A percentile compares a stretch with the other conserved stretches of the same genome.
Evolutionary conservation across 1,140 invertebrate species (phyloP).

Genomic region (Drosophila persimilis): DNA sequence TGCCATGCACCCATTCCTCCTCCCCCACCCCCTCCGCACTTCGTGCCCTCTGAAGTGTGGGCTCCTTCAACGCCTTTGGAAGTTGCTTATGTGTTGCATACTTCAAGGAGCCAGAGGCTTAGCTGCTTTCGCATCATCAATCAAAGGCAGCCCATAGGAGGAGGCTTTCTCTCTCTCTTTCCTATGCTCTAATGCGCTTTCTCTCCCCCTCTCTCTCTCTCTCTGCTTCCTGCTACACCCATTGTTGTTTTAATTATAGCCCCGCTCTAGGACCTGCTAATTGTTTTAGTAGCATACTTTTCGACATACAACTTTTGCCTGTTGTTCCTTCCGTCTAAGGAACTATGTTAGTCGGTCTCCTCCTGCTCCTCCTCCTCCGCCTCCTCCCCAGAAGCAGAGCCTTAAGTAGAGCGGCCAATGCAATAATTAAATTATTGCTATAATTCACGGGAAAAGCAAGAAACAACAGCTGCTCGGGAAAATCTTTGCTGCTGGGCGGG

Average conservation of each 20-base stretch:
- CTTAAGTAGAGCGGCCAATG: slow-evolving; percentile 51
- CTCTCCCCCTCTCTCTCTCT: slow-evolving; percentile 9
- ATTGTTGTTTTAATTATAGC: slow-evolving; percentile 76
- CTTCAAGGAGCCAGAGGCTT: slow-evolving; percentile 56
- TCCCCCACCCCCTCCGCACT: neutral
- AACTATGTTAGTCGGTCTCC: slow-evolving; percentile 62
- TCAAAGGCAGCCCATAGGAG: slow-evolving; percentile 52
- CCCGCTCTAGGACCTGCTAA: slow-evolving; percentile 61
- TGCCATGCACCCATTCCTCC: slow-evolving; percentile 8
- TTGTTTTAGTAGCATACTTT: slow-evolving; percentile 80
- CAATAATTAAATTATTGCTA: slow-evolving; percentile 72
- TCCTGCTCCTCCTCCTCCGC: neutral
- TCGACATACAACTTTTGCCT: slow-evolving; percentile 31
- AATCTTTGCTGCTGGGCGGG: slow-evolving; percentile 18
- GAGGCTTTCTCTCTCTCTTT: neutral
- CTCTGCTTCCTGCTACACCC: slow-evolving; percentile 8
- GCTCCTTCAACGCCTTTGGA: slow-evolving; percentile 53
- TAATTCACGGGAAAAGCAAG: slow-evolving; percentile 64
- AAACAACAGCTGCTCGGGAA: slow-evolving; percentile 54
- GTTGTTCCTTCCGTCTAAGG: slow-evolving; percentile 25
- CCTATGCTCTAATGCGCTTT: neutral
- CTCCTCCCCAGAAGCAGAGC: neutral
- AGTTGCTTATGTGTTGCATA: slow-evolving; percentile 54
- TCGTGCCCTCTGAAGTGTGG: slow-evolving; percentile 11
- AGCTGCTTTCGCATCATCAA: slow-evolving; percentile 70